Base-by-base conservation (phyloP, 2,888 invertebrate species). In the Prosapia bicincta region DNA sequence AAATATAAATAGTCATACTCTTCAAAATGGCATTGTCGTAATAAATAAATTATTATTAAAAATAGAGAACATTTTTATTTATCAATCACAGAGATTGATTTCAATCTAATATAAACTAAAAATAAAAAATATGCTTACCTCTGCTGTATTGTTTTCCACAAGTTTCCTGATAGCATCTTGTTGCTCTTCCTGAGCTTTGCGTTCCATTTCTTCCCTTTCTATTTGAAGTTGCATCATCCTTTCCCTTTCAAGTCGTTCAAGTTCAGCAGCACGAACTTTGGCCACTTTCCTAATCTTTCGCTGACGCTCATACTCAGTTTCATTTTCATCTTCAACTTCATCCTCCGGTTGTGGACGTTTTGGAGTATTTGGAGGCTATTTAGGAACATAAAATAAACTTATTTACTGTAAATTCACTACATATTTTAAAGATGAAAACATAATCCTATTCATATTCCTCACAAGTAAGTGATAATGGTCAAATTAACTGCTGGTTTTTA, bases 281-380 rank as follows among this genome's bases (percentile, higher is more conserved):
- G 79, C 80, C 10, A 80, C 73, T 77, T 84, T 84, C 30, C 82
- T 81, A 6, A 82, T 77, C 77, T 86, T 85, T 81, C 80, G 83
- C 80, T 84, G 86, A 82, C 80, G 79, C 54, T 81, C 80, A 71
- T 81, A 80, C 78, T 90, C 89, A 80, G 87, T 87, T 77, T 90
- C 89, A 78, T 90, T 90, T 26, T 91, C 91, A 15, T 90, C 89
- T 75, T 90, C 88, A 38, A 89, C 89, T 79, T 91, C 91, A 71
- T 90, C 90, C 78, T 92, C 92, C 26, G 83, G 84, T 23, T 83
- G 85, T 25, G 90, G 90, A 78, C 95, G 88, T 85, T 95, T 95
- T 9, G 95, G 92, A 9, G 93, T 94, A 83, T 93, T 93, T 71
- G 93, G 91, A 3, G 95, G 95, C 94, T 95, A 85, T 83, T 65